These are phyloP conservation scores for Drosophila infuscata DNA, from an alignment of 2,888 invertebrate species.

Conservation along the genomic window DNA sequence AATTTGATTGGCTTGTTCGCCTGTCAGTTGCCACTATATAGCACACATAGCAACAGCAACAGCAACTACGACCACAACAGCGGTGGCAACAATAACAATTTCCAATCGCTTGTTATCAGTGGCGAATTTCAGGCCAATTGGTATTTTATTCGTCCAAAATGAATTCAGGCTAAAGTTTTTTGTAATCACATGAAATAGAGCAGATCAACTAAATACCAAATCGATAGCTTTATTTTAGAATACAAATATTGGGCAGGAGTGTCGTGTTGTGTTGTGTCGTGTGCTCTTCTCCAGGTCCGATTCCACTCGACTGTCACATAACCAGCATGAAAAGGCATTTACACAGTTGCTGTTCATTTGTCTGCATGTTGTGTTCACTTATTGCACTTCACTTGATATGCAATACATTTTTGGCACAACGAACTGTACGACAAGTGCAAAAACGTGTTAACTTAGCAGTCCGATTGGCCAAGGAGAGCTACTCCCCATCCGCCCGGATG, in stretches of 20 bases:
- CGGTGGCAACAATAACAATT: constrained; percentile 15
- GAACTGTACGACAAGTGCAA: constrained; percentile 65
- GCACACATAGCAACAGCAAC: constrained; percentile 8
- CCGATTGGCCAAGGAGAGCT: constrained; percentile 17
- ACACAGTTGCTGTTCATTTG: constrained; percentile 64
- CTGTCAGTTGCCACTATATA: constrained; percentile 16
- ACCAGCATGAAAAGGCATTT: constrained; percentile 66
- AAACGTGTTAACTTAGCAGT: constrained; percentile 67
- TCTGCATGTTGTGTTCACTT: constrained; percentile 43
- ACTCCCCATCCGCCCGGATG: background rate
- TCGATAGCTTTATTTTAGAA: constrained; percentile 43
- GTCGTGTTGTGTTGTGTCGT: background rate
- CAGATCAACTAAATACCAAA: constrained; percentile 23
- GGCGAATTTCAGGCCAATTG: constrained; percentile 35
- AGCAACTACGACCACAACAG: constrained; percentile 1
- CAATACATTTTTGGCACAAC: constrained; percentile 53
- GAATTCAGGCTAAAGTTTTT: constrained; percentile 35
- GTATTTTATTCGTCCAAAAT: constrained; percentile 54
- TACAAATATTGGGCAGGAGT: constrained; percentile 36
- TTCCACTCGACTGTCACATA: constrained; percentile 42
- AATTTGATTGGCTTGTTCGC: constrained; percentile 68
- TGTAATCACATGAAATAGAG: constrained; percentile 13
- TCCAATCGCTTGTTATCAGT: constrained; percentile 37
- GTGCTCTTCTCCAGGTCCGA: background rate
- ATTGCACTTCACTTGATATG: constrained; percentile 67